Evolutionary conservation across 2,888 invertebrate genomes (phyloP), one percentile per base, ranked within the genome.

Genomic region (Oeneis ivallda): DNA sequence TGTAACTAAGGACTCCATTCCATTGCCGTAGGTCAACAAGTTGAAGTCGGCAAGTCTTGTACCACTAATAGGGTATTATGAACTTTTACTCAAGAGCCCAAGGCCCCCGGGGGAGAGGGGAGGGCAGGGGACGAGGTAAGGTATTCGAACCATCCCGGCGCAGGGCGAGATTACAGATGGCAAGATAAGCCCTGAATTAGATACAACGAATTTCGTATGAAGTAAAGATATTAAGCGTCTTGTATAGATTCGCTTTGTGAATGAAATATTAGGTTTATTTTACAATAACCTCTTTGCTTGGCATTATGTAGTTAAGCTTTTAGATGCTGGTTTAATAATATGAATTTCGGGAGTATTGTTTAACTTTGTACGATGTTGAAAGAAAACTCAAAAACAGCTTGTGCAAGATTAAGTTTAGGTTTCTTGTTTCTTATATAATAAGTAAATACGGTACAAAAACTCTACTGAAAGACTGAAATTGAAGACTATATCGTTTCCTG

Each of bases 171-270:
- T 90, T 90, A 89, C 84, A 87, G 89, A 90, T 90, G 91, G 85
- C 89, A 89, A 84, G 91, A 89, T 90, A 92, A 91, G 86, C 90
- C 83, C 79, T 80, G 87, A 89, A 89, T 90, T 90, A 89, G 88
- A 88, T 85, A 88, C 87, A 88, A 85, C 88, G 85, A 88, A 90
- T 91, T 87, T 89, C 84, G 87, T 87, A 89, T 89, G 87, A 89
- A 86, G 81, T 83, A 85, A 87, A 86, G 85, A 86, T 85, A 85
- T 87, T 85, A 87, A 84, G 80, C 80, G 78, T 78, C 81, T 79
- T 80, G 76, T 74, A 69, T 69, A 78, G 75, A 81, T 80, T 82
- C 80, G 78, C 86, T 90, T 87, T 88, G 85, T 84, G 87, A 86
- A 89, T 89, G 84, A 85, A 85, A 85, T 86, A 89, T 85, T 77